Base-by-base conservation (phyloP, 2,797 vertebrate species). In the Lacerta viridis region DNA sequence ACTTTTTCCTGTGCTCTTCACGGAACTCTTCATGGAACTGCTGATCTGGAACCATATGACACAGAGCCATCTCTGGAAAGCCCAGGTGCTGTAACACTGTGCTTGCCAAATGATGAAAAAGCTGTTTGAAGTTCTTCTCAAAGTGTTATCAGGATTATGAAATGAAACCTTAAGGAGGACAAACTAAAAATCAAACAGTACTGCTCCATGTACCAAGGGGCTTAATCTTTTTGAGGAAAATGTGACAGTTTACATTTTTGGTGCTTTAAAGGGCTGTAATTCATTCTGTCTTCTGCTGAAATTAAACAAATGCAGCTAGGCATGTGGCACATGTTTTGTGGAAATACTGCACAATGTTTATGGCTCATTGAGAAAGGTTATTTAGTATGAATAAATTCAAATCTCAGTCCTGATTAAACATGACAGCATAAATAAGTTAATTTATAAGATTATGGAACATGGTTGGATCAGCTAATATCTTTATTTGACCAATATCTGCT, bases 91-190 rank as follows among this genome's bases (percentile, higher is more conserved):
- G 68, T 69, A 5, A 29, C 68, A 69, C 2, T 55, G 43, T 39
- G 13, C 3, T 27, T 90, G 87, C 43, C 36, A 80, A 84, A 74
- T 88, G 81, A 39, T 20, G 43, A 91, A 83, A 39, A 78, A 75
- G n/a, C 2, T 83, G 1, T 83, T 91, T 93, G 41, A 91, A 86
- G 78, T 87, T 85, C 23, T 83, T 91, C 91, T 50, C 81, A 83
- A 59, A 74, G 25, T 36, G 50, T 78, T 20, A 29, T 8, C 72
- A 9, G 55, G 23, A 33, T 41, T 2, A 5, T 68, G 91, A 68
- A 89, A 88, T 46, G 1, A 0, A 82, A 92, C 86, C 20, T 89
- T 90, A 10, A 91, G 18, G 74, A 86, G 86, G 88, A 85, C 64
- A 25, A 69, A 0, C 41, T 25, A 69, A 27, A 84, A 91, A 78